Evolutionary conservation across 2,113 vertebrate species (phyloP).

Genomic region (Rattus rattus): DNA sequence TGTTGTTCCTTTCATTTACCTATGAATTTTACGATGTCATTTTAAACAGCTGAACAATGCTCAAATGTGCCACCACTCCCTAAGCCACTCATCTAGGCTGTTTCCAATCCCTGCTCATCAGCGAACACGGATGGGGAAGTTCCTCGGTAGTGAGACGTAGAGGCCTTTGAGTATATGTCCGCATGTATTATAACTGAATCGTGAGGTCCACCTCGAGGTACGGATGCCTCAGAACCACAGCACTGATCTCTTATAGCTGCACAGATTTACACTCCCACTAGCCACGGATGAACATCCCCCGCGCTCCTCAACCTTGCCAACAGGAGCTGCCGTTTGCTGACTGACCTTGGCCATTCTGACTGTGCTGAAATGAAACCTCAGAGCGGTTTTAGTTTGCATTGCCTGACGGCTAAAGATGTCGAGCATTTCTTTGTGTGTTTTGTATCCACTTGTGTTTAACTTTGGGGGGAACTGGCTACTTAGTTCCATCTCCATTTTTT

Average conservation of each 20-base stretch:
- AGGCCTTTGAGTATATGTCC: neutral
- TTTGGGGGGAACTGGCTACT: neutral
- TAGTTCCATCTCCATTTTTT: neutral
- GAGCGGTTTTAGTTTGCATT: neutral
- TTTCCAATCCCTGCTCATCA: neutral
- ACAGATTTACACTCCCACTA: neutral
- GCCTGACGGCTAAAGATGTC: neutral
- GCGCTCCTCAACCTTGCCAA: neutral
- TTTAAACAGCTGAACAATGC: neutral
- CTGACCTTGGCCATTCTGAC: neutral
- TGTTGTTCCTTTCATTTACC: neutral
- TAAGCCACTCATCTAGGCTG: neutral
- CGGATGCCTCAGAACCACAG: neutral
- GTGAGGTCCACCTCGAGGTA: neutral
- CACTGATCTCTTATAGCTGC: too few relatives aligned
- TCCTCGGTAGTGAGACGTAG: neutral
- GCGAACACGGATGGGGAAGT: neutral
- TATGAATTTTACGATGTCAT: neutral
- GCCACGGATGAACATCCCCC: neutral
- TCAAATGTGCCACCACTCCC: neutral
- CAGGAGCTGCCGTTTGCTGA: neutral
- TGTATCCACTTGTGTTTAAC: neutral
- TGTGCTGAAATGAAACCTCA: neutral
- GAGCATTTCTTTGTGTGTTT: neutral
- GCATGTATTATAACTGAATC: neutral